phyloP scores from a whole-genome alignment of 1,140 invertebrate genomes.

The Amyelois transitella region DNA sequence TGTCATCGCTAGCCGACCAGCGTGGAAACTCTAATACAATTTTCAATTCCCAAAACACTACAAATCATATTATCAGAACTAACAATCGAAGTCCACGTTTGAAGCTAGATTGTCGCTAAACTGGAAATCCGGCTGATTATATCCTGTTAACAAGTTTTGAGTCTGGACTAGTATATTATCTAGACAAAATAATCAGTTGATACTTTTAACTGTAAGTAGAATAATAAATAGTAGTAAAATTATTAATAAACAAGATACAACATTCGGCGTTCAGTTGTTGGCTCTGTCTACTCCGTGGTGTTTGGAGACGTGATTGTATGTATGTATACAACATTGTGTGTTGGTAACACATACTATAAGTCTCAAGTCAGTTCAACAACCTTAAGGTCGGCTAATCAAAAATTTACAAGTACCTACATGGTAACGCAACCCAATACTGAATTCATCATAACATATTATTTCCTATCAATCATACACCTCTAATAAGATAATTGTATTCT shows the following conservation, averaged over 20 bases:
- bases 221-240: too few species aligned
- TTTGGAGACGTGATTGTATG: too few species aligned
- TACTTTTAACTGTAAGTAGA: background rate
- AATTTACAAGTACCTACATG: background rate
- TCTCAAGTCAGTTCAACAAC: background rate
- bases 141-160: background rate
- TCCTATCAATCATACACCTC: background rate
- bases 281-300: too few species aligned
- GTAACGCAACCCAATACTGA: background rate
- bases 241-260: too few species aligned
- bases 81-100: background rate
- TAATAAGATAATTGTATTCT: background rate
- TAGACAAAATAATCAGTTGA: background rate
- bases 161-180: background rate
- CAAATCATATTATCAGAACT: background rate
- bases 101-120: background rate
- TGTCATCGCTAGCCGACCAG: too few species aligned
- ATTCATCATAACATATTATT: background rate
- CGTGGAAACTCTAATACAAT: too few species aligned
- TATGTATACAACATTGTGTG: too few species aligned
- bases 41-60: background rate
- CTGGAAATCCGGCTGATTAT: background rate
- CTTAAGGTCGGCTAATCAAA: background rate
- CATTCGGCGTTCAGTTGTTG: too few species aligned
- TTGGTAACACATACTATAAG: background rate